Conservation (phyloP, 2,797 vertebrate genomes). For the Hypotaenidia okinawae region DNA sequence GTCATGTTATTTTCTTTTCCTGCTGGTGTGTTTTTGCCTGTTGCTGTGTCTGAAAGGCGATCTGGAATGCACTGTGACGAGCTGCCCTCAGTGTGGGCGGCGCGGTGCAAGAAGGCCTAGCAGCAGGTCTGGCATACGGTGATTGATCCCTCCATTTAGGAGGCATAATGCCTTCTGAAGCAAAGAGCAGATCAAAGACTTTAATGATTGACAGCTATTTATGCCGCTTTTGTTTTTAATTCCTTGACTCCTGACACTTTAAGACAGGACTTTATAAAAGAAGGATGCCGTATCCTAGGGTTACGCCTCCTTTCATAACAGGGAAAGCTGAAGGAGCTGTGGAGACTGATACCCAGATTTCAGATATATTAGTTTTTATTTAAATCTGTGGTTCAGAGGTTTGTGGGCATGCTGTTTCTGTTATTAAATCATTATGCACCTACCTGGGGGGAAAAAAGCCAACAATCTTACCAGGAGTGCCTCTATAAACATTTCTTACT, state of each 20-base stretch:
- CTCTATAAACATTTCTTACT: slow-evolving; percentile 60
- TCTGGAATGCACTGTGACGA: not conserved
- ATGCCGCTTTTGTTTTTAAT: slow-evolving; percentile 76
- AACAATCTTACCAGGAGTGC: slow-evolving; percentile 57
- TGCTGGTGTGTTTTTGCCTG: not conserved
- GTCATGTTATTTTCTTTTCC: not conserved
- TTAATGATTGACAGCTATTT: slow-evolving; percentile 73
- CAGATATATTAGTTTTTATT: slow-evolving; percentile 72
- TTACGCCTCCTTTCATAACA: slow-evolving; percentile 51
- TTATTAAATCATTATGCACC: slow-evolving; percentile 73
- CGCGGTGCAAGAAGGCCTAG: not conserved
- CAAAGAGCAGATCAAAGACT: slow-evolving; percentile 65
- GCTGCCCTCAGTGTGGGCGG: not conserved
- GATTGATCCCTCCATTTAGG: slow-evolving; percentile 74
- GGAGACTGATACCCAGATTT: slow-evolving; percentile 52
- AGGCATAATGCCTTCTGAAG: slow-evolving; percentile 64
- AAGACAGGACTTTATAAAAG: slow-evolving; percentile 74
- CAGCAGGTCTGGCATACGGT: not conserved
- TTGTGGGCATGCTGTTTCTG: slow-evolving; percentile 71
- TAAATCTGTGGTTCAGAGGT: slow-evolving; percentile 64
- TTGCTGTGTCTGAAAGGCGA: slow-evolving; percentile 44
- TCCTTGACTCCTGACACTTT: slow-evolving; percentile 76
- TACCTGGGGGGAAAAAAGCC: slow-evolving; percentile 50
- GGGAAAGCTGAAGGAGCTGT: slow-evolving; percentile 22
- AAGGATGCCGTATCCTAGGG: slow-evolving; percentile 67